Base-by-base conservation (phyloP, 2,888 invertebrate species). In the Cephus pygmeus region DNA sequence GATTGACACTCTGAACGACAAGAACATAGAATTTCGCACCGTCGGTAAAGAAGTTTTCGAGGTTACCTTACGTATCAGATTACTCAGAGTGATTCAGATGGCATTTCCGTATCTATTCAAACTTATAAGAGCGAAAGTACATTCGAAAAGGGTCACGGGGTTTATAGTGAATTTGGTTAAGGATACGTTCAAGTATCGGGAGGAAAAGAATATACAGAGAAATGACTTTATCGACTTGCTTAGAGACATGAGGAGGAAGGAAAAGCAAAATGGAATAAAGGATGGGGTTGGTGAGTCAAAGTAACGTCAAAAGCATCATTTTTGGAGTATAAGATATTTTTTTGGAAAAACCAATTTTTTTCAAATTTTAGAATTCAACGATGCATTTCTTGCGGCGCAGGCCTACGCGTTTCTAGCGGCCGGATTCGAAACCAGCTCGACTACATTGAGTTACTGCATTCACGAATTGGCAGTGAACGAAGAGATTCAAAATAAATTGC, bases 141-240 rank as follows among this genome's bases (percentile, higher is more conserved):
- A 91, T 68, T 84, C 89, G n/a, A 79, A 83, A 3, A 85, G 83
- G 2, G 88, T 92, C 0, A 90, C 89, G 0, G 84, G 90, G 6
- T 94, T 93, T 83, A 93, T 93, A 78, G 87, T 91, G 76, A 87
- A 87, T 1, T 91, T 92, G 0, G 92, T 94, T 0, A 90, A 88
- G 12, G 91, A 92, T n/a, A 93, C 92, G 11, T 89, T 93, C 1
- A 88, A 90, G 23, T 91, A 91, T 80, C 86, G 93, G 11, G 92
- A 92, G 83, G 87, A 87, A 68, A 92, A 92, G 82, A 88, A 92
- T 15, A 85, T 93, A 0, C 87, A 86, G 4, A 86, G 93, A 40
- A 93, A 93, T 77, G 94, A 93, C 85, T 94, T 94, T 81, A 87
- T 94, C 80, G 93, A 94, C 82, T 84, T 94, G 1, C 88, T 93